Base-by-base conservation (phyloP, 2,113 vertebrate species). In the Alethe diademata region DNA sequence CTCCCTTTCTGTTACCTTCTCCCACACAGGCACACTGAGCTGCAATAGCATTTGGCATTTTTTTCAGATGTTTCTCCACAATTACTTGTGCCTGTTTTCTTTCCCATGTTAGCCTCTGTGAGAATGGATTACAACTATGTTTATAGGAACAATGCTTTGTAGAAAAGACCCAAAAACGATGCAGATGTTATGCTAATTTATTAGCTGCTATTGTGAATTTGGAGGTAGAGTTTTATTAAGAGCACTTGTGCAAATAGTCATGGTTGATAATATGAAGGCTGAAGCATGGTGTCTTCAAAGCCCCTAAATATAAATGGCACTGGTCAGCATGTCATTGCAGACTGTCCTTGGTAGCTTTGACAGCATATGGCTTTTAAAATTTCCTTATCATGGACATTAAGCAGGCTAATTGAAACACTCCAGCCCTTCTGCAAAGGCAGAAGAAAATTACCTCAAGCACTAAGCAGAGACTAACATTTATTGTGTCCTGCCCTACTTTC, bases 231-330 rank as follows among this genome's bases (percentile, higher is more conserved):
- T 74, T 96, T 95, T 93, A 88, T 74, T 92, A 64, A 71, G 72
- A 95, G 56, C 85, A 92, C 61, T 96, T 88, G 78, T 94, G 60
- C 56, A 95, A 95, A 95, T 78, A 88, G n/a, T 43, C 40, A 31
- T 4, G 5, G 64, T 62, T 79, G 40, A 51, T 60, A 89, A 42
- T n/a, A 79, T 1, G 45, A 91, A 80, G 20, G 29, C 33, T 82
- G 64, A 85, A 40, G 26, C 23, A 28, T 0, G 0, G 7, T 8
- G 14, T 58, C 22, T 65, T 86, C 66, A 75, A 90, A 82, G 33
- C 5, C 31, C 19, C 58, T 48, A 54, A 87, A 91, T 54, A 36
- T 18, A 53, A 81, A 80, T 2, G 5, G 28, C 31, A 23, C 20
- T 50, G 40, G 33, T 66, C 53, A 92, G 17, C 19, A 43, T 90